Percentiles rank a stretch among this genome's conserved stretches.
phyloP scores from a whole-genome alignment of 2,888 invertebrate genomes.

The Pristionchus mayeri region DNA sequence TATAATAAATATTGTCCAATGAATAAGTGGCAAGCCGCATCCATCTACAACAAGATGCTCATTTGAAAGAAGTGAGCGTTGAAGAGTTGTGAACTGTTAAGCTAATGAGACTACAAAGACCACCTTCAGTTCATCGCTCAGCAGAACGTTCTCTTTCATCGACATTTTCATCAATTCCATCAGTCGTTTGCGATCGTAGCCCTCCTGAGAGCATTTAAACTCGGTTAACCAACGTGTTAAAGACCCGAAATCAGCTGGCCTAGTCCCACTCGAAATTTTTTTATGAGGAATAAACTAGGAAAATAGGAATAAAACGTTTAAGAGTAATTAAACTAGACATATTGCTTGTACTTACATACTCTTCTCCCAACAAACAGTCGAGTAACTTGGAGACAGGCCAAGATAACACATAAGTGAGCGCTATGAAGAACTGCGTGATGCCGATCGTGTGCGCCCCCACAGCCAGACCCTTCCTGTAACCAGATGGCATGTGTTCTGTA shows the following conservation, averaged over 20 bases:
- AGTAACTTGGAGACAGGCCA: slow-evolving; percentile 82
- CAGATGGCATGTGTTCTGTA: too few relatives aligned
- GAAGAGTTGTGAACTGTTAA: too few relatives aligned
- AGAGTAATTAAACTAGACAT: too few relatives aligned
- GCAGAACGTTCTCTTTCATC: slow-evolving; percentile 57
- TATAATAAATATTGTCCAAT: not conserved
- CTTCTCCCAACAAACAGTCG: slow-evolving; percentile 84
- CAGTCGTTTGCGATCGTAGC: slow-evolving; percentile 94
- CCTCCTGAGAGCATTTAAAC: slow-evolving; percentile 76
- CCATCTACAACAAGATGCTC: too few relatives aligned
- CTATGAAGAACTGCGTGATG: slow-evolving; percentile 82
- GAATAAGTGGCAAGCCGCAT: too few relatives aligned
- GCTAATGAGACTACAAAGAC: slow-evolving; percentile 49
- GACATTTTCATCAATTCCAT: slow-evolving; percentile 87
- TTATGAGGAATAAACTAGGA: too few relatives aligned
- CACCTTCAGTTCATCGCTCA: slow-evolving; percentile 73
- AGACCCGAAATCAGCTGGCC: too few relatives aligned
- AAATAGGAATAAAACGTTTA: too few relatives aligned
- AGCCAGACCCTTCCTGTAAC: slow-evolving; percentile 82
- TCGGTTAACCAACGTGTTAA: not conserved
- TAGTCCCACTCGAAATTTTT: too few relatives aligned
- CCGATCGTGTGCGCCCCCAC: slow-evolving; percentile 67
- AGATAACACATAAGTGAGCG: slow-evolving; percentile 86
- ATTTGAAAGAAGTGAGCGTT: too few relatives aligned
- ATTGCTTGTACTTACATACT: slow-evolving; percentile 91